Evolutionary conservation across 2,797 vertebrate species (phyloP).

Genomic region (Anguilla pacifica): DNA sequence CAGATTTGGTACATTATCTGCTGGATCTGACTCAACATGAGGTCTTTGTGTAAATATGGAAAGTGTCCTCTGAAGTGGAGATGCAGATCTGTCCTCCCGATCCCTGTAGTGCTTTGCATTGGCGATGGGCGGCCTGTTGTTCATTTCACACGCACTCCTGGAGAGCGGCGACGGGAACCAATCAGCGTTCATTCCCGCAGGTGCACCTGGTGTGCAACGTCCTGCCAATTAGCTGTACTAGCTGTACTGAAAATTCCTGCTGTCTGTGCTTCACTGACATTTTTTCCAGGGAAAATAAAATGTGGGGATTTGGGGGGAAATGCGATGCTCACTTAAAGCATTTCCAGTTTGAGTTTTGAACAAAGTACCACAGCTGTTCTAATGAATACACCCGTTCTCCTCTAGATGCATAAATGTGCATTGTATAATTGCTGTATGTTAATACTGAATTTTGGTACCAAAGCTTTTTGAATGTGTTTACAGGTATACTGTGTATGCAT

Average conservation of each 20-base stretch:
- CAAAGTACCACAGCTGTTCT: neutral
- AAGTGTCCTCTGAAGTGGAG: neutral
- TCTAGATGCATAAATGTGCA: neutral
- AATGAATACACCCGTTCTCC: neutral
- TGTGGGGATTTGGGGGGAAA: neutral
- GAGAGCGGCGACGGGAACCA: neutral
- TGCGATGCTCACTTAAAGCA: neutral
- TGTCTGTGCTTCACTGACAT: no score
- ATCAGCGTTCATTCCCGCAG: neutral
- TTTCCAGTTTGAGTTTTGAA: neutral
- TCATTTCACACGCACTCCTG: neutral
- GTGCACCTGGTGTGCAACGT: neutral
- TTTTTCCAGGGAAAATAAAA: no score
- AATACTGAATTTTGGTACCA: constrained; percentile 6
- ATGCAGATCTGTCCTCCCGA: neutral
- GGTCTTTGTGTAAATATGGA: neutral
- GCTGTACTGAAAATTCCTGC: neutral
- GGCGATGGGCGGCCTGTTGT: neutral
- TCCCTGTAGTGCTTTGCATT: neutral
- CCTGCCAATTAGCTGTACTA: neutral
- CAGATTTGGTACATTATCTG: neutral
- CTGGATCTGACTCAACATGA: neutral
- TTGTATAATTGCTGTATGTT: neutral
- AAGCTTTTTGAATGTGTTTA: constrained; percentile 18
- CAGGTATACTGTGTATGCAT: constrained; percentile 5